A percentile compares a stretch with the other conserved stretches of the same genome.
These are phyloP conservation scores for Echeneis naucrates DNA, from an alignment of 2,797 vertebrate genomes.

Conservation along the genomic window DNA sequence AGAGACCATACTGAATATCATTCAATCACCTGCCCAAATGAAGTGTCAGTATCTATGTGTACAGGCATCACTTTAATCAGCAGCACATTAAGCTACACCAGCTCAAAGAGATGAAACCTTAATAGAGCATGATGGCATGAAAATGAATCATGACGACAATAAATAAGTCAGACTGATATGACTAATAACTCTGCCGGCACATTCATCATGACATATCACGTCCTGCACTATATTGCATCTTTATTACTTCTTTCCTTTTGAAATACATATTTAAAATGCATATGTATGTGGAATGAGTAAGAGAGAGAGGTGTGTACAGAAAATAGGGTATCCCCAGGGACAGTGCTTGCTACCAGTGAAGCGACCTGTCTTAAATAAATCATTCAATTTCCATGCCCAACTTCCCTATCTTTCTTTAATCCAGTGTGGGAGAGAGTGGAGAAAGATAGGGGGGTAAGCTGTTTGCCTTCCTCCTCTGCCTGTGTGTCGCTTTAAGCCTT, in stretches of 20 bases:
- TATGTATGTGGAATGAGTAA: conserved; percentile 40
- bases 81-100: conserved; percentile 32
- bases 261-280: conserved; percentile 57
- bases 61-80: conserved; percentile 36
- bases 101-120: conserved; percentile 37
- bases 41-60: conserved; percentile 22
- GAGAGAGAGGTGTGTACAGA: conserved; percentile 53
- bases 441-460: conserved; percentile 81
- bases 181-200: conserved; percentile 54
- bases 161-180: conserved; percentile 59
- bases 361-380: conserved; percentile 84
- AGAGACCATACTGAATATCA: conserved; percentile 10
- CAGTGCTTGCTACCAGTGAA: conserved; percentile 68
- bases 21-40: conserved; percentile 18
- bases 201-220: conserved; percentile 55
- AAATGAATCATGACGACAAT: conserved; percentile 53
- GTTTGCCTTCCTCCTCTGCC: conserved; percentile 78
- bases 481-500: conserved; percentile 80
- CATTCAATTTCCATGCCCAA: conserved; percentile 80
- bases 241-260: conserved; percentile 43
- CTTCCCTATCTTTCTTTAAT: conserved; percentile 79
- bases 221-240: conserved; percentile 35
- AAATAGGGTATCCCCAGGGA: conserved; percentile 76
- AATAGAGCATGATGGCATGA: conserved; percentile 12
- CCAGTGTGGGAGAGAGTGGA: conserved; percentile 80